phyloP scores from a whole-genome alignment of 2,797 vertebrate species.

The Cossypha caffra region DNA sequence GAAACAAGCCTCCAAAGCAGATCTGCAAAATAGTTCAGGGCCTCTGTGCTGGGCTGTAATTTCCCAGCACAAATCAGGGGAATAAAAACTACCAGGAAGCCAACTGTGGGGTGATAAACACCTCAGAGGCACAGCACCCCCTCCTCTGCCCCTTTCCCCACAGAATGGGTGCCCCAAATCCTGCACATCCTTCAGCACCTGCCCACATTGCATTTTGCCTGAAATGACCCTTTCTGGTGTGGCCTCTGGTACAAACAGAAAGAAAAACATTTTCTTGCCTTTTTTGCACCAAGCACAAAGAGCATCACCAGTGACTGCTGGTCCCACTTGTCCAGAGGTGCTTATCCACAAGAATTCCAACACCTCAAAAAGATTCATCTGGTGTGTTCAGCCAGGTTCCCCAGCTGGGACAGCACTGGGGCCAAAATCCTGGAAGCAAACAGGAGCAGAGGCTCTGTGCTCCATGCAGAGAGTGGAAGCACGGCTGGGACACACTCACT shows the following conservation, averaged over 20 bases:
- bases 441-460: background rate
- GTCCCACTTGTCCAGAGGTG: background rate
- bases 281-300: background rate
- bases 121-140: background rate
- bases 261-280: background rate
- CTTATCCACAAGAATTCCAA: background rate
- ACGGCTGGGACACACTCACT: background rate
- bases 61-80: background rate
- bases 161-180: background rate
- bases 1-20: background rate
- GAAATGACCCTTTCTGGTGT: background rate
- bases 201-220: background rate
- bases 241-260: background rate
- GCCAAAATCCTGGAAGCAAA: background rate
- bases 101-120: background rate
- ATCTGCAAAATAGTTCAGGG: background rate
- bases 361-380: background rate
- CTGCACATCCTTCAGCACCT: fast-evolving
- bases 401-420: background rate
- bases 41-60: background rate
- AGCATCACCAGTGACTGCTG: fast-evolving
- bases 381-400: fast-evolving
- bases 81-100: background rate
- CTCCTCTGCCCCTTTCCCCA: background rate
- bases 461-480: background rate